phyloP scores from a whole-genome alignment of 2,797 vertebrate species.

The Acipenser transmontanus region DNA sequence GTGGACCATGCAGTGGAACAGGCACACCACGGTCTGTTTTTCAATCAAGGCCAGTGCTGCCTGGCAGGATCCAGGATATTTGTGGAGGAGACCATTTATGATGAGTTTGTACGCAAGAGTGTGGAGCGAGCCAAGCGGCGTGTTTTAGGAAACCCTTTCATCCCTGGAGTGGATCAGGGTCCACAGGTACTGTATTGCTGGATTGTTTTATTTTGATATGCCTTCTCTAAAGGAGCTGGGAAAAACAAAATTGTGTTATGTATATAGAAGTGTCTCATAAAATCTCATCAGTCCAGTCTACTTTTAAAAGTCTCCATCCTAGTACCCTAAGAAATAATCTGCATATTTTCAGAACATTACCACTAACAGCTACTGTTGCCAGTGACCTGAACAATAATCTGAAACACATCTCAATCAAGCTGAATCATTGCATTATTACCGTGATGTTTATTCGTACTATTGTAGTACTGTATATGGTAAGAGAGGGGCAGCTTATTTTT shows the following conservation, averaged over 20 bases:
- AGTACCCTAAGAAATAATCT: too few relatives aligned
- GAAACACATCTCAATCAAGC: too few relatives aligned
- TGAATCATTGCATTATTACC: too few relatives aligned
- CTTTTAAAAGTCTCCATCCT: too few relatives aligned
- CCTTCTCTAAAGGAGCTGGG: not conserved
- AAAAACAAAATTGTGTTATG: not conserved
- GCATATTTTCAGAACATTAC: too few relatives aligned
- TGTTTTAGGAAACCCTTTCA: conserved; percentile 69
- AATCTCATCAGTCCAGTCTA: too few relatives aligned
- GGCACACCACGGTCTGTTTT: conserved; percentile 74
- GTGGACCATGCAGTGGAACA: conserved; percentile 71
- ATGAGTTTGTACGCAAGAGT: conserved; percentile 73
- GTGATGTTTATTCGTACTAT: too few relatives aligned
- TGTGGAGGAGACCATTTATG: conserved; percentile 77
- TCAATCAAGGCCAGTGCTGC: conserved; percentile 82
- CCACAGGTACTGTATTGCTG: conserved; percentile 62
- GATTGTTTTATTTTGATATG: not conserved
- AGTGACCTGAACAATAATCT: too few relatives aligned
- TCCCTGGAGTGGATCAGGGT: conserved; percentile 67
- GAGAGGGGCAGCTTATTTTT: not conserved
- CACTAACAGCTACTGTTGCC: too few relatives aligned
- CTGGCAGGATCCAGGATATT: conserved; percentile 80
- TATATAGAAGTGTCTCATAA: too few relatives aligned
- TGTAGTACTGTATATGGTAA: too few relatives aligned
- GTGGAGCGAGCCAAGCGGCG: conserved; percentile 64